These are phyloP conservation scores for Poeciliopsis gracilis DNA, from an alignment of 2,797 vertebrate species.

Conservation along the genomic window DNA sequence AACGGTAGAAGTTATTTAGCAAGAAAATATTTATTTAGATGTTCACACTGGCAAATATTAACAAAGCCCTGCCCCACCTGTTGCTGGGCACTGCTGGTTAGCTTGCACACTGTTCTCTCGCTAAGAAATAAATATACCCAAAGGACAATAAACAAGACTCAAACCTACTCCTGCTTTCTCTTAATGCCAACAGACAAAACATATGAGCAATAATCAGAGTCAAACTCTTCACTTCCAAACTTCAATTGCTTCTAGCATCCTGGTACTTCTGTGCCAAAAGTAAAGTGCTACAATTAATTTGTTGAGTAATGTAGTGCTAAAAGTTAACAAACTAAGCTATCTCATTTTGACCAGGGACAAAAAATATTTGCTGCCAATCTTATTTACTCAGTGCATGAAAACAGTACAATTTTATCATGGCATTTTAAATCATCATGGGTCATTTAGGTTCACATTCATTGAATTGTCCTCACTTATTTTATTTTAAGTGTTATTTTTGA, in stretches of 20 bases:
- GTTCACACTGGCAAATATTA: not conserved
- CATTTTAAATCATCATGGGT: not conserved
- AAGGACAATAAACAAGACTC: constrained; percentile 54
- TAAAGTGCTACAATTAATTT: constrained; percentile 50
- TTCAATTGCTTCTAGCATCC: constrained; percentile 62
- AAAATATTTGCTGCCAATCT: not conserved
- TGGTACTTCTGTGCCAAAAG: constrained; percentile 43
- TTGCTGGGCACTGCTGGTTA: not conserved
- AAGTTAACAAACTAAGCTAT: constrained; percentile 15
- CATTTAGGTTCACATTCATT: not conserved
- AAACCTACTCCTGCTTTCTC: constrained; percentile 70
- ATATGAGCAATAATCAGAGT: constrained; percentile 82
- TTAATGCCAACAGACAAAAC: constrained; percentile 81
- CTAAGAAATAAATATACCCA: constrained; percentile 52
- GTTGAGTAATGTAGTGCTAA: constrained; percentile 15
- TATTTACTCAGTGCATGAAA: not conserved
- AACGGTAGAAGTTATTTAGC: not conserved
- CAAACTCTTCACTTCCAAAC: constrained; percentile 80
- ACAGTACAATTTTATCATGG: not conserved
- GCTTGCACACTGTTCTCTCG: not conserved
- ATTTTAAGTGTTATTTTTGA: not conserved
- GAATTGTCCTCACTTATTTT: not conserved
- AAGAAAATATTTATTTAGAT: too few species aligned
- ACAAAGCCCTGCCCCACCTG: not conserved
- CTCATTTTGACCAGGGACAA: not conserved